Evolutionary conservation across 2,888 invertebrate genomes (phyloP).

Genomic region (Mamestra brassicae): DNA sequence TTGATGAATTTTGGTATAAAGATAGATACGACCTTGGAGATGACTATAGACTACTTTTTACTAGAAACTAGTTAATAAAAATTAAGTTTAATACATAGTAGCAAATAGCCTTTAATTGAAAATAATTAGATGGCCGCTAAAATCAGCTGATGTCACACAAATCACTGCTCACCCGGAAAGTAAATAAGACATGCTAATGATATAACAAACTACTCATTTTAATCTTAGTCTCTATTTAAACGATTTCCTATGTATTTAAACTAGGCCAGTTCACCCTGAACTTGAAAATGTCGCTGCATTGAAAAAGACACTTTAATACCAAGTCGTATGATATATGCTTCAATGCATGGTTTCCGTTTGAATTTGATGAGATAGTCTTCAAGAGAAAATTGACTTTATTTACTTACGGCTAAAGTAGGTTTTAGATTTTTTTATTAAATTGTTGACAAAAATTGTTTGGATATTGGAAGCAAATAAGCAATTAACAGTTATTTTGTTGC

Average conservation of each 20-base stretch:
- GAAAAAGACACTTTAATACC: not conserved
- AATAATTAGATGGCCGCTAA: no score
- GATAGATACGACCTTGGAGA: no score
- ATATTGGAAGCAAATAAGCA: not conserved
- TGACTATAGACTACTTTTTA: no score
- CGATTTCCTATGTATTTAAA: conserved; percentile 46
- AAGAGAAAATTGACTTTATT: not conserved
- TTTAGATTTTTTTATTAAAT: not conserved
- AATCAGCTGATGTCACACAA: not conserved
- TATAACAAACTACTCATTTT: conserved; percentile 23
- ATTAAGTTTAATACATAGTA: no score
- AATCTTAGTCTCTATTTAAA: conserved; percentile 30
- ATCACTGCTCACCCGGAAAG: conserved; percentile 34
- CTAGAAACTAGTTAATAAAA: no score
- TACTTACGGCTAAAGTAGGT: rapidly evolving
- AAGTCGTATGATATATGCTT: not conserved
- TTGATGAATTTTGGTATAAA: no score
- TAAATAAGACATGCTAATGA: conserved; percentile 2
- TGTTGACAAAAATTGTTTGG: not conserved
- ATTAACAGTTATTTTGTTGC: not conserved
- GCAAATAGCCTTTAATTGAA: no score
- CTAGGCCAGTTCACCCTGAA: conserved; percentile 24
- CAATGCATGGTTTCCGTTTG: not conserved
- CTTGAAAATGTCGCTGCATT: conserved; percentile 14
- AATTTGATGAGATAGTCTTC: not conserved